These are phyloP conservation scores for Chloroclystis v-ata DNA, from an alignment of 2,888 invertebrate species.

Conservation along the genomic window DNA sequence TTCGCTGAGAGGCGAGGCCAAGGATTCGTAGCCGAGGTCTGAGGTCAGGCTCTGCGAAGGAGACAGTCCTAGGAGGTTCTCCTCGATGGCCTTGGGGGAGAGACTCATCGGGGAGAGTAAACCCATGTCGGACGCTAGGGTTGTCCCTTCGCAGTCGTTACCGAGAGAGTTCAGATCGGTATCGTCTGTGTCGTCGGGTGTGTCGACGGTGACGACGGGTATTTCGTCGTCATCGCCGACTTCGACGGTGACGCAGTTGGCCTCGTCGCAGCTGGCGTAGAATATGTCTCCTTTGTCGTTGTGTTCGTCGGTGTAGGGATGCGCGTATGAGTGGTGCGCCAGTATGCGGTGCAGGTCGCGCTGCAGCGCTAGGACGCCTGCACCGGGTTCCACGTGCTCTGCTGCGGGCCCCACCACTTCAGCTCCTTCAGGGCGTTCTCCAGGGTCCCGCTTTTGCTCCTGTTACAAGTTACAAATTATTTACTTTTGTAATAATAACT, in stretches of 20 bases:
- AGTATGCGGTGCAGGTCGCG: slow-evolving; percentile 71
- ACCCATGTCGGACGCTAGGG: slow-evolving; percentile 62
- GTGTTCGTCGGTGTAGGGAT: slow-evolving; percentile 65
- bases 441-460: slow-evolving; percentile 58
- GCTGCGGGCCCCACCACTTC: slow-evolving; percentile 92
- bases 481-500: too few species aligned
- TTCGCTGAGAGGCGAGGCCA: slow-evolving; percentile 71
- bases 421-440: slow-evolving; percentile 74
- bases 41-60: slow-evolving; percentile 65
- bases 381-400: slow-evolving; percentile 90
- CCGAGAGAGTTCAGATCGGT: slow-evolving; percentile 50
- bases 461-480: slow-evolving; percentile 37
- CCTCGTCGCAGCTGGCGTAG: slow-evolving; percentile 85
- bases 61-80: slow-evolving; percentile 56
- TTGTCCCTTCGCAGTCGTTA: slow-evolving; percentile 46
- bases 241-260: slow-evolving; percentile 84
- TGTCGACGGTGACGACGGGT: slow-evolving; percentile 48
- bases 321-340: slow-evolving; percentile 73
- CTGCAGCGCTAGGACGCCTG: slow-evolving; percentile 70
- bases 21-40: slow-evolving; percentile 71
- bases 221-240: slow-evolving; percentile 77
- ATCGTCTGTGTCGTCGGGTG: slow-evolving; percentile 43
- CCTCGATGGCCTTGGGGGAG: slow-evolving; percentile 56
- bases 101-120: slow-evolving; percentile 67
- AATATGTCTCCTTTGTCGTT: slow-evolving; percentile 79